Base-by-base conservation (phyloP, 2,113 vertebrate species). In the Prunella fulvescens region DNA sequence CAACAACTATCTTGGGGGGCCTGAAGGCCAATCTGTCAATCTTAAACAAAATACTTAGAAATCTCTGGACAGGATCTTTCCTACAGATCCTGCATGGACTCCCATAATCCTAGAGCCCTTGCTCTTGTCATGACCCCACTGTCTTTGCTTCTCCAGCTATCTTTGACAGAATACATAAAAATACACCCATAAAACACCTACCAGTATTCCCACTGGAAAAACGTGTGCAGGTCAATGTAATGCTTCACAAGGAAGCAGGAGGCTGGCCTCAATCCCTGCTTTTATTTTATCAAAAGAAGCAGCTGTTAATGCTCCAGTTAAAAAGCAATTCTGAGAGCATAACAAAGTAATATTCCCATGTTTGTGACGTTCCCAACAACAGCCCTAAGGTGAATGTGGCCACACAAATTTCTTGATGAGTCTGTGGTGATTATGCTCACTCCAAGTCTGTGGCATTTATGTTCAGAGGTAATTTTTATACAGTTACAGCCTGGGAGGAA, bases 181-280 rank as follows among this genome's bases (percentile, higher is more conserved):
- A 85, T 5, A 62, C 14, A 51, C 11, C 23, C 6, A 0, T 3
- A 7, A 40, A 71, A 69, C 39, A 60, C 57, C 19, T 4, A 45
- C 17, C 5, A 29, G 29, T 5, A 19, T 15, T 79, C 42, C 31
- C 28, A 14, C 8, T 1, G 24, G 24, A 33, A 39, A 29, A 19
- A 50, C 0, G 0, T 2, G 39, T 1, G 33, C 70, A 47, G 57
- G 22, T 19, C 28, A 24, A 26, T 0, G 3, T 3, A 11, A 14
- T 0, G 0, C 6, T 61, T 18, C 67, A 31, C 33, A 20, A 37
- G 45, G 45, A 72, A 70, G 61, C 12, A 17, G 39, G 37, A 51
- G 42, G 23, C 3, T 37, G 58, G 54, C 62, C 51, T 67, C 44
- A 35, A 25, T 5, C 57, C 24, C 53, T 65, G 54, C 26, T 57